Percentiles rank a stretch among this genome's conserved stretches.
Conservation (phyloP, 2,888 invertebrate species). For the Apamea crenata region DNA sequence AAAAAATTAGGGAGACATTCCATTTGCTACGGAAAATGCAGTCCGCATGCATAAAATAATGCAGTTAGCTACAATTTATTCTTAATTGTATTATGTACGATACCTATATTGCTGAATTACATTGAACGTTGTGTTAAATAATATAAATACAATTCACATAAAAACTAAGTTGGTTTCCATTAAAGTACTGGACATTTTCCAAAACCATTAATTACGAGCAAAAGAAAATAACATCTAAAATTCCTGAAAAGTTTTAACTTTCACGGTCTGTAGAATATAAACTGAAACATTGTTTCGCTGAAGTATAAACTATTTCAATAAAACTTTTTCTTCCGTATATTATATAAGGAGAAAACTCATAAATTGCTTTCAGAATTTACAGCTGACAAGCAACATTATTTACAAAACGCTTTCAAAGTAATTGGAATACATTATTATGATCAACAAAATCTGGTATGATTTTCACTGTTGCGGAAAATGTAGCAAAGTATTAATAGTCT, state of each 20-base stretch:
- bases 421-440: constrained; percentile 8
- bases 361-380: constrained; percentile 45
- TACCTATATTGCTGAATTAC: not conserved
- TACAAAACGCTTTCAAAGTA: constrained; percentile 39
- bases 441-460: not conserved
- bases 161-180: not conserved
- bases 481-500: not conserved
- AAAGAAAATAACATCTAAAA: not conserved
- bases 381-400: constrained; percentile 39
- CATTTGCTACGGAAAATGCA: not conserved
- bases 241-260: constrained; percentile 15
- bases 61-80: not conserved
- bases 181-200: not conserved
- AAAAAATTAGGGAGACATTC: not conserved
- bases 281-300: not conserved
- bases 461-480: not conserved
- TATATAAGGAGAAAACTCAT: constrained; percentile 20
- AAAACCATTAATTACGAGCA: not conserved
- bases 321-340: constrained; percentile 22
- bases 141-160: not conserved
- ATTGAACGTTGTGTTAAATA: not conserved
- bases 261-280: not conserved
- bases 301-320: constrained; percentile 16
- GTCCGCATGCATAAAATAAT: not conserved
- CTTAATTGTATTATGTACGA: not conserved